Evolutionary conservation across 2,888 invertebrate species (phyloP).

Genomic region (Drosophila meridiana): DNA sequence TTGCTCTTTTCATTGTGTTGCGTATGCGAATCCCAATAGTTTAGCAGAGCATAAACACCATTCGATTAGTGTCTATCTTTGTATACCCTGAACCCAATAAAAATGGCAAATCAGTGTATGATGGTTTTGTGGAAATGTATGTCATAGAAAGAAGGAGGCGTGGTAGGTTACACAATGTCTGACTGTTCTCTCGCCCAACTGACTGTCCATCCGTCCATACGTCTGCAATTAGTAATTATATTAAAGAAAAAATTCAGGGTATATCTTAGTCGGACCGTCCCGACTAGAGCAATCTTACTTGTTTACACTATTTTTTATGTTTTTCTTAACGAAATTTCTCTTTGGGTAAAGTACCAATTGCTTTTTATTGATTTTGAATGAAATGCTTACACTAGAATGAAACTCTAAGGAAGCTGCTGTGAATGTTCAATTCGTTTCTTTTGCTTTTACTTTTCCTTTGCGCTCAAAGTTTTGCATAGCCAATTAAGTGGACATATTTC

Average conservation of each 20-base stretch:
- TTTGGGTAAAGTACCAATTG: conserved; percentile 64
- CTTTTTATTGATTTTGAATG: conserved; percentile 67
- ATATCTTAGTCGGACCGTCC: not conserved
- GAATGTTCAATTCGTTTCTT: not conserved
- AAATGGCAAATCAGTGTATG: not conserved
- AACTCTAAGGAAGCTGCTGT: conserved; percentile 14
- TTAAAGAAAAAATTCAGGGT: not conserved
- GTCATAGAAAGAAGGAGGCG: not conserved
- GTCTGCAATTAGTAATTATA: too few species aligned
- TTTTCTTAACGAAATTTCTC: conserved; percentile 17
- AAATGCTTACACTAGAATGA: conserved; percentile 29
- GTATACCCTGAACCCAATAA: not conserved
- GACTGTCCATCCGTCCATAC: not conserved
- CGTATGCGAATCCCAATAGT: conserved; percentile 62
- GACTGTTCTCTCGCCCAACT: not conserved
- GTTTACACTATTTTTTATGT: not conserved
- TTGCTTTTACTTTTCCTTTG: not conserved
- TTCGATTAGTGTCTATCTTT: not conserved
- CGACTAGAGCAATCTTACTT: not conserved
- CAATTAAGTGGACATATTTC: not conserved
- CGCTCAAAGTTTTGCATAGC: not conserved
- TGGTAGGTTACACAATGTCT: not conserved
- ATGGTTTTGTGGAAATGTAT: not conserved
- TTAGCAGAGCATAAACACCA: conserved; percentile 22
- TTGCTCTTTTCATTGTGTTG: conserved; percentile 43